A percentile compares a stretch with the other conserved stretches of the same genome.
Evolutionary conservation across 2,797 vertebrate species (phyloP).

Genomic region (Characodon lateralis): DNA sequence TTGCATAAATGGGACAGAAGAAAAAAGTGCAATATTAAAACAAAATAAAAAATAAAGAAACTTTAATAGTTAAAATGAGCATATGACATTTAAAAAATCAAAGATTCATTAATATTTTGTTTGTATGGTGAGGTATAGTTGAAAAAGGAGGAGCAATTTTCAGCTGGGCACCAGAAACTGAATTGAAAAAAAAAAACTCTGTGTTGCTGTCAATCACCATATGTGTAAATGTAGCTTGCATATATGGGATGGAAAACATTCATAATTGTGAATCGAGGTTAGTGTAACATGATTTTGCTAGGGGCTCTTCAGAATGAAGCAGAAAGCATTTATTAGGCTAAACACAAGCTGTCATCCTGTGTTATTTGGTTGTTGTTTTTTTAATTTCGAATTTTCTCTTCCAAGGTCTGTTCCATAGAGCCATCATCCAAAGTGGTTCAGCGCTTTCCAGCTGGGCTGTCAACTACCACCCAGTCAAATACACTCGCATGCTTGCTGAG

Average conservation of each 20-base stretch:
- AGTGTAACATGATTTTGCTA: conserved; percentile 20
- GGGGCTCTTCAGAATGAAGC: background rate
- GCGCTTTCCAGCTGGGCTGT: conserved; percentile 98
- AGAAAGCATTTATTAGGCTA: conserved; percentile 18
- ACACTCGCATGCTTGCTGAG: conserved; percentile 92
- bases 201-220: background rate
- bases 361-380: conserved; percentile 9
- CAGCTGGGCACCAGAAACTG: background rate
- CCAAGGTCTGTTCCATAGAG: conserved; percentile 94
- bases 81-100: background rate
- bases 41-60: background rate
- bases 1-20: background rate
- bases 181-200: background rate
- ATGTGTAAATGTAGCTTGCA: background rate
- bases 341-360: conserved; percentile 40
- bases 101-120: background rate
- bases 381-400: conserved; percentile 42
- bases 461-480: conserved; percentile 97
- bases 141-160: background rate
- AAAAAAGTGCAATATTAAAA: background rate
- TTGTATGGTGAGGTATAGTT: background rate
- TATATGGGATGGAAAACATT: background rate
- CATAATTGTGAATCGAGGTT: conserved; percentile 21
- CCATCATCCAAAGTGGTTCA: conserved; percentile 97
- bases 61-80: background rate